Evolutionary conservation across 2,797 vertebrate genomes (phyloP), one percentile per base, ranked within the genome.

Genomic region (Melanogrammus aeglefinus): DNA sequence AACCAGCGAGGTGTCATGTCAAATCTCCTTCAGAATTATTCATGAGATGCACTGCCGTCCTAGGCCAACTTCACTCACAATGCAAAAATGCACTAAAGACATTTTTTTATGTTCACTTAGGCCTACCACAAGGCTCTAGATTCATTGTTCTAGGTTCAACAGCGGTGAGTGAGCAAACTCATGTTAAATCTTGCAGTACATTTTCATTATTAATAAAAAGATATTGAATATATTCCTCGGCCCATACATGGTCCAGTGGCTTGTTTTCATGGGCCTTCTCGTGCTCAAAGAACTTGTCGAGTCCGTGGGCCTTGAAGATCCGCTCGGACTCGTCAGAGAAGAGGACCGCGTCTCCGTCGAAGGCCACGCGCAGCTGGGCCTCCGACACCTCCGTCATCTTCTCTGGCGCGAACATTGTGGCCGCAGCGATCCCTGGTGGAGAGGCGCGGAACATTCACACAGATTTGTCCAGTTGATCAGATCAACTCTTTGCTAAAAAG

Each of bases 251-350:
- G 57, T 97, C 96, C 83, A 99, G 94, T 47, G 94, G 97, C 36
- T 96, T 96, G 93, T 99, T 97, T 91, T 97, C 97, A 0, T 97
- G 93, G 0, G 93, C 83, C 85, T 97, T 96, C 82, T 99, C 97
- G 0, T 99, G 97, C 85, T 99, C 96, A 6, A 97, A 97, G 93
- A 99, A 99, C 90, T 91, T 95, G 82, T 98, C 96, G 80, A 98
- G 92, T 74, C 97, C 97, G 0, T 97, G 96, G 33, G 95, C 95
- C 86, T 99, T 98, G 84, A 93, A 96, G 3, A 99, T 97, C 85
- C 94, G 95, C 86, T 99, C 97, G 0, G 97, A 98, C 90, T 99
- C 97, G 0, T 99, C 96, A 0, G 97, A 98, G 88, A 99, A 99
- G 47, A 98, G 96, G 72, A 99, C 97, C 0, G 96, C 97, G 0